phyloP scores from a whole-genome alignment of 2,888 invertebrate genomes.

The Lasioglossum marginatum region DNA sequence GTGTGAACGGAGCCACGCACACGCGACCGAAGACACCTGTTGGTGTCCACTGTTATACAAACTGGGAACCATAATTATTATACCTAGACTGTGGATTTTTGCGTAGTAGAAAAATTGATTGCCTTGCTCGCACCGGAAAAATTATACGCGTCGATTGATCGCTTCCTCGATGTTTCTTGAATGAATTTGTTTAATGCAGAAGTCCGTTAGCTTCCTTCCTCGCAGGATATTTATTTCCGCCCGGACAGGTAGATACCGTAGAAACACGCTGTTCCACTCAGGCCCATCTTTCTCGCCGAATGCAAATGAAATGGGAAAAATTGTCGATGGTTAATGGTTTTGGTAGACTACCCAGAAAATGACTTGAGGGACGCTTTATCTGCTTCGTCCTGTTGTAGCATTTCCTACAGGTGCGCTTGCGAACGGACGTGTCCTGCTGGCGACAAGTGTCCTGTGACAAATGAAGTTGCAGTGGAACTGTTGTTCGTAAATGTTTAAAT shows the following conservation, averaged over 20 bases:
- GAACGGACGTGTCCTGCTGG: too few relatives aligned
- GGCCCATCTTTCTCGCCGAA: neutral
- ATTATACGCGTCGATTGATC: neutral
- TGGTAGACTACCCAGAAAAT: neutral
- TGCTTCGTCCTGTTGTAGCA: neutral
- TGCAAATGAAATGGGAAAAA: neutral
- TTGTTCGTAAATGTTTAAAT: neutral
- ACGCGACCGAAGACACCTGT: constrained; percentile 64
- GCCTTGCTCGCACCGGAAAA: neutral
- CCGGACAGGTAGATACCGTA: neutral
- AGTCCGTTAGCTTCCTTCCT: neutral
- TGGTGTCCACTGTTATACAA: constrained; percentile 28
- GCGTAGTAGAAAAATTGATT: neutral
- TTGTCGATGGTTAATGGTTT: neutral
- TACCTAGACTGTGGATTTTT: neutral
- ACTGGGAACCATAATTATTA: neutral
- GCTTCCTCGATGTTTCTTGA: neutral
- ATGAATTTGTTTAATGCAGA: neutral
- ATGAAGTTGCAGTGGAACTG: neutral
- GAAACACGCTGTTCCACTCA: constrained; percentile 8
- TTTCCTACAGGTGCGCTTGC: neutral
- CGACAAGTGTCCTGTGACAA: neutral
- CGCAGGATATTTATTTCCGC: constrained; percentile 10
- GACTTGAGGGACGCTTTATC: too few relatives aligned
- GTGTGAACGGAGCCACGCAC: constrained; percentile 56